These are phyloP conservation scores for Hemiscyllium ocellatum DNA, from an alignment of 2,113 vertebrate genomes.

Conservation along the genomic window DNA sequence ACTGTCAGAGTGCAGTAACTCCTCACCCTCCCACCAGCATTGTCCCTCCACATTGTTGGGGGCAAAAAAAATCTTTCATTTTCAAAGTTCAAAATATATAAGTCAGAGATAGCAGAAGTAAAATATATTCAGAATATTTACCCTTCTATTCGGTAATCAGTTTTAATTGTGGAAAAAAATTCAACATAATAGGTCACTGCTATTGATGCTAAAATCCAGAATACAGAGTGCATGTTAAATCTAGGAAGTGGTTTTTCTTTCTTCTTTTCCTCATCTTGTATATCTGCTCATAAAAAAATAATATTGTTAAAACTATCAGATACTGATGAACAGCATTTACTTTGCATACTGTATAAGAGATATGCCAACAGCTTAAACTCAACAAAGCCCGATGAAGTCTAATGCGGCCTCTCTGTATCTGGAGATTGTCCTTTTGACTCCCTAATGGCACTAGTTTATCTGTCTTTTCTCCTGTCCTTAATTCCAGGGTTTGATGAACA, in stretches of 20 bases:
- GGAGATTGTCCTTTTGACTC: background rate
- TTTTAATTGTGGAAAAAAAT: constrained; percentile 71
- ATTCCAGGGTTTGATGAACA: too few species aligned
- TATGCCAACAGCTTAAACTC: background rate
- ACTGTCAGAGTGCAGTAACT: background rate
- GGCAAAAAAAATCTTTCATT: background rate
- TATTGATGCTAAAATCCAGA: constrained; percentile 83
- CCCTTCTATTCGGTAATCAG: constrained; percentile 72
- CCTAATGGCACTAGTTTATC: background rate
- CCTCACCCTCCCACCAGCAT: background rate
- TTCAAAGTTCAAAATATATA: background rate
- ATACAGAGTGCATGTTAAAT: constrained; percentile 80
- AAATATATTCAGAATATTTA: constrained; percentile 47
- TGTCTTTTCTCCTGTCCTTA: too few species aligned
- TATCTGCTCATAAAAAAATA: constrained; percentile 56
- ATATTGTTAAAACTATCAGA: constrained; percentile 6
- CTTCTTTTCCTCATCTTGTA: constrained; percentile 61
- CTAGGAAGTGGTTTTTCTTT: constrained; percentile 66
- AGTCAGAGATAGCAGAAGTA: background rate
- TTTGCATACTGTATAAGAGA: background rate
- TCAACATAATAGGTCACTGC: constrained; percentile 82
- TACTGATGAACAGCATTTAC: background rate
- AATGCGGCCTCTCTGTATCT: background rate
- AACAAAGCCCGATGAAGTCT: background rate
- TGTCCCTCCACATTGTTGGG: background rate